These are phyloP conservation scores for Loriculus beryllinus DNA, from an alignment of 2,797 vertebrate genomes.

Conservation along the genomic window DNA sequence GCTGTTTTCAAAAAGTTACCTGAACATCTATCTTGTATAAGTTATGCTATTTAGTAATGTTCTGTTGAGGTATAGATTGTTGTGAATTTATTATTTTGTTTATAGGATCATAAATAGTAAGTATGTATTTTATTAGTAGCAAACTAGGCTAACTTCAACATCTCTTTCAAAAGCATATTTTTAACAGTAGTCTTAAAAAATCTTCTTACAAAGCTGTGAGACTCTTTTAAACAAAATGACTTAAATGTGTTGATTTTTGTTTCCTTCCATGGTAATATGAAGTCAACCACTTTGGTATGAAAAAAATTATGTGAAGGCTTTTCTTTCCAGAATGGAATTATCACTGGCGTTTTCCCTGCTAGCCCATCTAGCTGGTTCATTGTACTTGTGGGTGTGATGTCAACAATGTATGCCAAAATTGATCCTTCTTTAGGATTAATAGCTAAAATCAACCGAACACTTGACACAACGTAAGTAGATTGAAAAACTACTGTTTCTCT, in stretches of 20 bases:
- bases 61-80: not conserved
- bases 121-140: not conserved
- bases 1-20: not conserved
- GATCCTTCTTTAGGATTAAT: constrained; percentile 93
- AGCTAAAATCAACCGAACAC: constrained; percentile 76
- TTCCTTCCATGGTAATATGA: not conserved
- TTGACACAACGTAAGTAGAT: constrained; percentile 76
- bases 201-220: not conserved
- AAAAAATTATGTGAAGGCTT: constrained; percentile 44
- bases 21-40: not conserved
- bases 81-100: not conserved
- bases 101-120: not conserved
- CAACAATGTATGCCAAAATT: constrained; percentile 86
- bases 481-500: not conserved
- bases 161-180: not conserved
- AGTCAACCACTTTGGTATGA: constrained; percentile 14
- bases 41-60: not conserved
- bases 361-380: constrained; percentile 92
- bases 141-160: not conserved
- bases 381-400: constrained; percentile 93
- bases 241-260: not conserved
- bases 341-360: constrained; percentile 95
- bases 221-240: not conserved
- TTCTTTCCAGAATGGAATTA: constrained; percentile 81
- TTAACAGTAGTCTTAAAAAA: not conserved